Evolutionary conservation across 37 sponge, comb jelly and placozoan genomes (phyloP).

Genomic region (Eunapius fragilis): DNA sequence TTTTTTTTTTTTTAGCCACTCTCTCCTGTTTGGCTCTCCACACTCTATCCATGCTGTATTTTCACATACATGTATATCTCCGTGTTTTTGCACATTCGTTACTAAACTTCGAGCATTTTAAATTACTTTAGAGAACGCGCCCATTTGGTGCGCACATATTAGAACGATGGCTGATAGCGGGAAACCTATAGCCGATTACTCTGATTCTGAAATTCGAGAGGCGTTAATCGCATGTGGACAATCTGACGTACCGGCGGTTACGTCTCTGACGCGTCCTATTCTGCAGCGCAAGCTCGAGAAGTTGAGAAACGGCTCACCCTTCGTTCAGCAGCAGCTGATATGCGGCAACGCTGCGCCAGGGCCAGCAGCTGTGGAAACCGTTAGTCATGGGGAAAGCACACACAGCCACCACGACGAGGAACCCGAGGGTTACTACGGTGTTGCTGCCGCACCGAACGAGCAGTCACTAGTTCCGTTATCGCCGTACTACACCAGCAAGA

Average conservation of each 20-base stretch:
- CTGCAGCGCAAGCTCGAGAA: slow-evolving; percentile 44
- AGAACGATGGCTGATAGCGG: not conserved
- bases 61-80: slow-evolving; percentile 17
- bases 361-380: not conserved
- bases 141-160: not conserved
- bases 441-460: not conserved
- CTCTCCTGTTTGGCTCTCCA: not conserved
- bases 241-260: slow-evolving; percentile 15
- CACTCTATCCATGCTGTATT: slow-evolving; percentile 15
- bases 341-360: not conserved
- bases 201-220: slow-evolving; percentile 38
- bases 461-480: slow-evolving; percentile 1
- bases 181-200: not conserved
- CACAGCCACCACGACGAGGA: not conserved
- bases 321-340: not conserved
- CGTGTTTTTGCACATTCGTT: not conserved
- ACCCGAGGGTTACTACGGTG: slow-evolving; percentile 44
- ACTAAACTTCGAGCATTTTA: not conserved
- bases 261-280: slow-evolving; percentile 31
- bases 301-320: not conserved
- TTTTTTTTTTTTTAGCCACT: slow-evolving; percentile 5
- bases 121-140: not conserved
- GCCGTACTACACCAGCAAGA: slow-evolving; percentile 48
- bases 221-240: slow-evolving; percentile 8
- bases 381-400: not conserved